A percentile compares a stretch with the other conserved stretches of the same genome.
phyloP scores from a whole-genome alignment of 2,797 vertebrate genomes.

The Forpus xanthops region DNA sequence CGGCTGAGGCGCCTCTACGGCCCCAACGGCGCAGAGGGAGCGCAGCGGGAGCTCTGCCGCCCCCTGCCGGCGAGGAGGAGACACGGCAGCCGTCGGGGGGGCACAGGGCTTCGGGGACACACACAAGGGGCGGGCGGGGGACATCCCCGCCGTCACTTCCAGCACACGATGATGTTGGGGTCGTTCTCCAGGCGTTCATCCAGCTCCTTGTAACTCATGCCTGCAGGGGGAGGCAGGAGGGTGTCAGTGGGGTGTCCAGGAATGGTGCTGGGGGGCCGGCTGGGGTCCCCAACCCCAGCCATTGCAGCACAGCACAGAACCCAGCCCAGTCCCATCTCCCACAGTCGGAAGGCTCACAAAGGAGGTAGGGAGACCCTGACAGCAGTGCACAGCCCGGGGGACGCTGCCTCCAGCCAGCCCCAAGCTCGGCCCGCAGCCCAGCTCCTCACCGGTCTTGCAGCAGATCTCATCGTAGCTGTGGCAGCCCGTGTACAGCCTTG shows the following conservation, averaged over 20 bases:
- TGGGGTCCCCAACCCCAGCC: rapidly evolving
- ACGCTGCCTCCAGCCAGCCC: rapidly evolving
- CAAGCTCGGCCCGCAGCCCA: rapidly evolving
- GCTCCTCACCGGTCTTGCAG: constrained; percentile 90
- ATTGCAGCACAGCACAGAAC: background rate
- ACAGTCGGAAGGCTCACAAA: rapidly evolving
- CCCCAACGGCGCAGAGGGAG: background rate
- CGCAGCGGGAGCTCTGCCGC: background rate
- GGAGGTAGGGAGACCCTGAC: rapidly evolving
- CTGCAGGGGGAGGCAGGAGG: constrained; percentile 60
- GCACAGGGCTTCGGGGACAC: rapidly evolving
- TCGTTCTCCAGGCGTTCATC: constrained; percentile 97
- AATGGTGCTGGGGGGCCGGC: rapidly evolving
- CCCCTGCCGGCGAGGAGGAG: background rate
- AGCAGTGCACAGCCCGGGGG: rapidly evolving
- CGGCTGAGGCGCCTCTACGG: background rate
- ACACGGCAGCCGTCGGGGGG: background rate
- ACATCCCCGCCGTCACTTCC: constrained; percentile 81
- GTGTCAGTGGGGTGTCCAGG: rapidly evolving
- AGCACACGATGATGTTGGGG: constrained; percentile 96
- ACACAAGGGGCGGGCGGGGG: rapidly evolving
- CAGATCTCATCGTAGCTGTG: constrained; percentile 99
- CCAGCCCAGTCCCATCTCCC: rapidly evolving
- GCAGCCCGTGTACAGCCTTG: constrained; percentile 92
- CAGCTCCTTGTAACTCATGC: constrained; percentile 96